These are phyloP conservation scores for Caenorhabditis sp. DNA, from an alignment of 2,888 invertebrate species.

Conservation along the genomic window DNA sequence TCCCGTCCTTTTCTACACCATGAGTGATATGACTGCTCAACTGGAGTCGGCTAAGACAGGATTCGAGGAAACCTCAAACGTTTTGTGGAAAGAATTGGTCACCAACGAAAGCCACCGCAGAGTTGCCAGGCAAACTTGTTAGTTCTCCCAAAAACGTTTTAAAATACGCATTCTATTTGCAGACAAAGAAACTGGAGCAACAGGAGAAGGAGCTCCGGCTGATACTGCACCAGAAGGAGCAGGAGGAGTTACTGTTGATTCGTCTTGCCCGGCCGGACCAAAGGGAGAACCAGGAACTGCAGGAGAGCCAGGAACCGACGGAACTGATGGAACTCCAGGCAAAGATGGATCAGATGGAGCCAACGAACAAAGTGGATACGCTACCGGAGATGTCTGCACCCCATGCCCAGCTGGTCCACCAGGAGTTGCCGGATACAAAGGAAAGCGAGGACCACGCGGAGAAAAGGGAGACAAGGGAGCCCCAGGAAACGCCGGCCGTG, in stretches of 20 bases:
- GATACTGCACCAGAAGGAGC: constrained; percentile 40
- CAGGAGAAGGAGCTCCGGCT: constrained; percentile 40
- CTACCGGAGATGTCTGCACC: constrained; percentile 67
- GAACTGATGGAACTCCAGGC: constrained; percentile 67
- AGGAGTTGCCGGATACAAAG: constrained; percentile 80
- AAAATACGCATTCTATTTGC: constrained; percentile 1
- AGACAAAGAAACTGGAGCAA: constrained; percentile 64
- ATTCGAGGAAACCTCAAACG: constrained; percentile 77
- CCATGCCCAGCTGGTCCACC: constrained; percentile 79
- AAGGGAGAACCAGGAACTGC: constrained; percentile 71
- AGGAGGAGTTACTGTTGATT: constrained; percentile 26
- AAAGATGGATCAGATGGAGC: constrained; percentile 59
- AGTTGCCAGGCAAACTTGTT: constrained; percentile 71
- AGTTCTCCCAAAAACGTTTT: constrained; percentile 17
- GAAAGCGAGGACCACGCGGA: constrained; percentile 79
- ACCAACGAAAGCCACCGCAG: constrained; percentile 69
- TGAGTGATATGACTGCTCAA: constrained; percentile 73
- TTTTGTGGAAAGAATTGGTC: constrained; percentile 76
- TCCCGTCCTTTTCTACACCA: constrained; percentile 73
- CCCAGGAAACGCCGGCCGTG: constrained; percentile 74
- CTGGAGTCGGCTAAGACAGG: constrained; percentile 68
- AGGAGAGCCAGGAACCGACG: constrained; percentile 72
- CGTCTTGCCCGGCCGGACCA: constrained; percentile 73
- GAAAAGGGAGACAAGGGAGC: constrained; percentile 76
- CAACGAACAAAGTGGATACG: constrained; percentile 22